A percentile compares a stretch with the other conserved stretches of the same genome.
Evolutionary conservation across 2,888 invertebrate species (phyloP).

Genomic region (Drosophila acutilabella): DNA sequence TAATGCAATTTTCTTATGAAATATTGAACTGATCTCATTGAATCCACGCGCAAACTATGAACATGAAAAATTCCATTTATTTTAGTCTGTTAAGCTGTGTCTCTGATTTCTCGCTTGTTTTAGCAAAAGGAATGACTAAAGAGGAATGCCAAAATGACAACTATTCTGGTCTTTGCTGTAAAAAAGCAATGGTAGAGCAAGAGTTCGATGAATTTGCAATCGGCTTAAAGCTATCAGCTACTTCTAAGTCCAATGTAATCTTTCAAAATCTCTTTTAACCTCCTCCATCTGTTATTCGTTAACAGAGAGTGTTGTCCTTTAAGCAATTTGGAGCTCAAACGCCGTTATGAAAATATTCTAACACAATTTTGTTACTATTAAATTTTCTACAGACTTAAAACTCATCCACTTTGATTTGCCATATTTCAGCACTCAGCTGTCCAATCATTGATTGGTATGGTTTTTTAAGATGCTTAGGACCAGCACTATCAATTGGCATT

Average conservation of each 20-base stretch:
- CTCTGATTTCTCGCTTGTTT: background rate
- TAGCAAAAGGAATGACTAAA: background rate
- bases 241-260: background rate
- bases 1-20: conserved; percentile 5
- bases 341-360: too few species aligned
- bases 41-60: background rate
- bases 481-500: too few species aligned
- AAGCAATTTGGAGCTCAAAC: too few species aligned
- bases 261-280: background rate
- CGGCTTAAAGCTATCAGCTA: background rate
- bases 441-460: too few species aligned
- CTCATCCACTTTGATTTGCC: too few species aligned
- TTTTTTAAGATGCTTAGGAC: too few species aligned
- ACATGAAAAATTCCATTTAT: background rate
- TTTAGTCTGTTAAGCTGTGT: background rate
- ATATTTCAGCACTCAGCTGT: too few species aligned
- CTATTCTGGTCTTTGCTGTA: too few species aligned
- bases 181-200: background rate
- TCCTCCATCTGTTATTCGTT: background rate
- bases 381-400: too few species aligned
- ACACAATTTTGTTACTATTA: too few species aligned
- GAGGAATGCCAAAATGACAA: too few species aligned
- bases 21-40: conserved; percentile 10
- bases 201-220: conserved; percentile 1
- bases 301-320: too few species aligned